Evolutionary conservation across 2,113 vertebrate species (phyloP).

Genomic region (Pedionomus torquatus): DNA sequence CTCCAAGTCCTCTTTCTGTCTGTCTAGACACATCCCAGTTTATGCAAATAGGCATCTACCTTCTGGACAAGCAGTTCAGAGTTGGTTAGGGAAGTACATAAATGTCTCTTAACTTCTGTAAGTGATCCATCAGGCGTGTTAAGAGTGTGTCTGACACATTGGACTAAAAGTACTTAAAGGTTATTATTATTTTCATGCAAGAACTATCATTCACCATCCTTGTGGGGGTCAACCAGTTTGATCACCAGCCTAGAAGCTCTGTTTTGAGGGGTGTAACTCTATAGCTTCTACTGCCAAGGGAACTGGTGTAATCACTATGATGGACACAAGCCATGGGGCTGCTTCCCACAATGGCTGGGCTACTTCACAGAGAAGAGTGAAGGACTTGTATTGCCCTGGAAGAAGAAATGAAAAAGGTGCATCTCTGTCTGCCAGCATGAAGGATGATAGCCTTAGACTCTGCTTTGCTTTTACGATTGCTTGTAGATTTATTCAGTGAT

Average conservation of each 20-base stretch:
- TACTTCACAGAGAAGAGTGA: neutral
- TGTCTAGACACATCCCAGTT: fast-evolving
- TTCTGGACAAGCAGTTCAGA: neutral
- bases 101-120: neutral
- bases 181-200: neutral
- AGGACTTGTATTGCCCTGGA: neutral
- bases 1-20: neutral
- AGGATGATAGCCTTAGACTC: neutral
- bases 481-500: neutral
- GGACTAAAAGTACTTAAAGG: neutral
- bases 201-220: neutral
- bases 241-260: neutral
- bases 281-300: neutral
- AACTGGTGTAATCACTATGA: neutral
- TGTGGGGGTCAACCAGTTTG: neutral
- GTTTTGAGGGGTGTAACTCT: neutral
- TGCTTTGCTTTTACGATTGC: neutral
- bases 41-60: neutral
- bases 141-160: fast-evolving
- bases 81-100: neutral
- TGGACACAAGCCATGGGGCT: neutral
- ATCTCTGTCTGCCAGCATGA: neutral
- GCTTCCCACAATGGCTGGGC: neutral
- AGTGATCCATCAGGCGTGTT: neutral
- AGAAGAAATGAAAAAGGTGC: neutral